Percentiles rank a stretch among this genome's conserved stretches.
Evolutionary conservation across 2,113 vertebrate genomes (phyloP).

Genomic region (Sorex fumeus): DNA sequence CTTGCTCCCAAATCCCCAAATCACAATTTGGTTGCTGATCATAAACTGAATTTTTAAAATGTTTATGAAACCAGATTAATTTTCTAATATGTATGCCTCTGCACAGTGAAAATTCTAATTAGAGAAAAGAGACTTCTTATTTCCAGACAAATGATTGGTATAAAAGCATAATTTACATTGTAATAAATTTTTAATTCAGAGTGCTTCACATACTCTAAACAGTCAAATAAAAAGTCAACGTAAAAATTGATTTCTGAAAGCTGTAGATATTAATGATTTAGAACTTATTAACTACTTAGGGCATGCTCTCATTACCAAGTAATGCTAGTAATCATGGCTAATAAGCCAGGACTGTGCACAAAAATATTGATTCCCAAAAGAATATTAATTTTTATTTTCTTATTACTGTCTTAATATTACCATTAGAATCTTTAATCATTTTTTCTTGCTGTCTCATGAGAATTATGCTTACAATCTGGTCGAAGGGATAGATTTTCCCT

Average conservation of each 20-base stretch:
- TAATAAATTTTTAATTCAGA: conserved; percentile 6
- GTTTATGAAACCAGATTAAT: neutral
- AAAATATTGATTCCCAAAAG: neutral
- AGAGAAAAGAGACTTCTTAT: neutral
- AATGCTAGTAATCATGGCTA: neutral
- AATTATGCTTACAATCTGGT: neutral
- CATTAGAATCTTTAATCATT: no score
- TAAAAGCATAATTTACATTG: neutral
- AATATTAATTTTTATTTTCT: neutral
- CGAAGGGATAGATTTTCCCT: neutral
- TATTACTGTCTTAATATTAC: neutral
- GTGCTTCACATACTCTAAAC: neutral
- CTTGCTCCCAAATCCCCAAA: neutral
- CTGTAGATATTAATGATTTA: neutral
- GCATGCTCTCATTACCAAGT: neutral
- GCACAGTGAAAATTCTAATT: neutral
- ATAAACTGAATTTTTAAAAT: neutral
- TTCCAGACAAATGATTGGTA: neutral
- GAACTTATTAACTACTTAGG: neutral
- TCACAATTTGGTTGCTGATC: neutral
- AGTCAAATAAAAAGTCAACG: neutral
- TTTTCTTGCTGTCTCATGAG: neutral
- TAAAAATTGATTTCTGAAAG: conserved; percentile 12
- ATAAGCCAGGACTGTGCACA: neutral
- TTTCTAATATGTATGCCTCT: neutral